Conservation (phyloP, 2,888 invertebrate genomes). For the Agrilus biguttatus region DNA sequence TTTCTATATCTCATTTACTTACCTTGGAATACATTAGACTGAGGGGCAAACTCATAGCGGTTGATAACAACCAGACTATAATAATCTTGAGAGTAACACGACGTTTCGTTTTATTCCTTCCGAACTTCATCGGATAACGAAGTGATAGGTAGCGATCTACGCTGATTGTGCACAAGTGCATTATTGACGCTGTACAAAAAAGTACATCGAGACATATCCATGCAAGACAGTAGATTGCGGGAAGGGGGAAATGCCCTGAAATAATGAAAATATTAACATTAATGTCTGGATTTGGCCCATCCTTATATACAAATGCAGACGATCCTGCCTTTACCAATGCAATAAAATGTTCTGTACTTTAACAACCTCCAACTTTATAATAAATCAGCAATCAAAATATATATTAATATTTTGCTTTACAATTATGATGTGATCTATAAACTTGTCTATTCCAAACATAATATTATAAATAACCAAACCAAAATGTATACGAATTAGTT, state of each 20-base stretch:
- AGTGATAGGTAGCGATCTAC: conserved; percentile 87
- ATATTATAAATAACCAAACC: no score
- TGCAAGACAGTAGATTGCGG: conserved; percentile 74
- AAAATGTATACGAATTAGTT: no score
- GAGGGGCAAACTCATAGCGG: conserved; percentile 81
- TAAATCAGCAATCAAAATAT: no score
- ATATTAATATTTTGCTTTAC: no score
- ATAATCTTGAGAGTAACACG: conserved; percentile 80
- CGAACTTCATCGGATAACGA: conserved; percentile 86
- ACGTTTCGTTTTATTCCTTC: conserved; percentile 73
- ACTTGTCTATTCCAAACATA: no score
- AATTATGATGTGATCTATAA: no score
- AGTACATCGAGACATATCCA: conserved; percentile 94
- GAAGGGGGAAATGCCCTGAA: conserved; percentile 69
- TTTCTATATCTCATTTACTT: no score
- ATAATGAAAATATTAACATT: conserved; percentile 15
- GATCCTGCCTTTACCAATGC: no score
- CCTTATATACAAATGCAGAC: no score
- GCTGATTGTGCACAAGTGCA: conserved; percentile 94
- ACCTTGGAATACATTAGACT: conserved; percentile 83
- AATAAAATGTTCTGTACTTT: no score
- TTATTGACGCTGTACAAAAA: conserved; percentile 92
- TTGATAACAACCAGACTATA: conserved; percentile 86
- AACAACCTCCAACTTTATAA: no score
- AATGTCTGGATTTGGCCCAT: no score